Evolutionary conservation across 35 echinoderm and acorn worm genomes (phyloP), one percentile per base, ranked within the genome.

Genomic region (Antedon bifida): DNA sequence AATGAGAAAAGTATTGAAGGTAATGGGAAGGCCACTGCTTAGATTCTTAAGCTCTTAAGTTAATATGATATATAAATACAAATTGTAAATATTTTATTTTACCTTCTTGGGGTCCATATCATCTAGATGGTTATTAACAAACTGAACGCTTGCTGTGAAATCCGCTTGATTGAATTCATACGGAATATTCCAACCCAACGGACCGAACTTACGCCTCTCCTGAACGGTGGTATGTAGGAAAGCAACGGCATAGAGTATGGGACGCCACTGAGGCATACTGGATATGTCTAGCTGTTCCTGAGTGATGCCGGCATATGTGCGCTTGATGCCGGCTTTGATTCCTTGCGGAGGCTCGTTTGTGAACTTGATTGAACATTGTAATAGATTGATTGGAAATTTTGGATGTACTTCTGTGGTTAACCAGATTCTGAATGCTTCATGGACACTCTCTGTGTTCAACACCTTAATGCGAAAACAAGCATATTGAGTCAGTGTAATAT

Each of bases 311-410:
- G 93, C 93, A 85, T 96, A 96, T 39, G 93, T 96, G 77, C 93
- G 88, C 87, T 92, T 96, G 30, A 92, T 78, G 29, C 89, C 93
- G 79, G 90, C 93, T 56, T 96, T 96, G 84, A 96, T 91, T 0
- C 93, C 93, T 78, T 96, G 89, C 10, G 93, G 93, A 29, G 93
- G 93, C 75, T 96, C 93, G 81, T 96, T 96, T 55, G 93, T 96
- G 74, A 91, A 96, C 80, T 96, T 96, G 83, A 96, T 96, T 38
- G 87, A 80, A 11, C 84, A 85, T 87, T 96, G 93, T 55, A 96
- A 87, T 5, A 96, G 77, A 45, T 92, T 91, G 79, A 92, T 91
- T 79, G 93, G 93, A 82, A 96, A 91, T 79, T 96, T 89, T n/a
- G 90, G 87, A 76, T 91, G 90, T 13, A 89, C 87, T 74, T 96